Evolutionary conservation across 2,113 vertebrate species (phyloP).

Genomic region (Phylloscopus trochiloides): DNA sequence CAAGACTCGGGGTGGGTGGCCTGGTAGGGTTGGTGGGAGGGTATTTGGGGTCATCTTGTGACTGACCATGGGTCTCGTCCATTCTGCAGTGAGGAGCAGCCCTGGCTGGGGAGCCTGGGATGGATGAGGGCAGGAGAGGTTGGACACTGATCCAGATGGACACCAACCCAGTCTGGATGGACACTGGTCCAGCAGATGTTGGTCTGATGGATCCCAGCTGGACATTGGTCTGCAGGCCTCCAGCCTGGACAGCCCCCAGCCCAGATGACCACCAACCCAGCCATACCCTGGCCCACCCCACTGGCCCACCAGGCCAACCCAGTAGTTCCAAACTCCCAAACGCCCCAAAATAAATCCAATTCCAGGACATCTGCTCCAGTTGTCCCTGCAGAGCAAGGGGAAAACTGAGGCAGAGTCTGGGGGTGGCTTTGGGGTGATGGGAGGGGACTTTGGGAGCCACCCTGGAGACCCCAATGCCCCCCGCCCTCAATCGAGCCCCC

Average conservation of each 20-base stretch:
- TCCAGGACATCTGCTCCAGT: neutral
- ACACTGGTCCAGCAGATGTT: neutral
- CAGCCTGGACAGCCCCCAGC: neutral
- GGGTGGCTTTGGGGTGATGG: neutral
- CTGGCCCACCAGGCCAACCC: neutral
- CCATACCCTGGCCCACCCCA: no score
- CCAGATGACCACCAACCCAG: no score
- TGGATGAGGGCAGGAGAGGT: neutral
- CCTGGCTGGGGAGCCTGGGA: accelerated
- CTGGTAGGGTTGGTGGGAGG: no score
- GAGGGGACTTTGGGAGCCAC: neutral
- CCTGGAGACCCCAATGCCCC: neutral
- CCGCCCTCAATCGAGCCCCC: neutral
- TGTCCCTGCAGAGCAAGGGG: neutral
- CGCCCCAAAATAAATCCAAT: neutral
- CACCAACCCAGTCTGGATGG: no score
- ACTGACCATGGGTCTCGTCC: neutral
- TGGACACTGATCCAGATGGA: neutral
- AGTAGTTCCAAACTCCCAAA: neutral
- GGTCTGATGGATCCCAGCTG: neutral
- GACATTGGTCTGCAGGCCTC: neutral
- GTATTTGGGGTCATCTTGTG: neutral
- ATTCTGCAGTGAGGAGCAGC: neutral
- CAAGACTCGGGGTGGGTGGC: accelerated
- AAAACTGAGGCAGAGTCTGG: neutral